Evolutionary conservation across 2,113 vertebrate species (phyloP).

Genomic region (Hippocampus zosterae): DNA sequence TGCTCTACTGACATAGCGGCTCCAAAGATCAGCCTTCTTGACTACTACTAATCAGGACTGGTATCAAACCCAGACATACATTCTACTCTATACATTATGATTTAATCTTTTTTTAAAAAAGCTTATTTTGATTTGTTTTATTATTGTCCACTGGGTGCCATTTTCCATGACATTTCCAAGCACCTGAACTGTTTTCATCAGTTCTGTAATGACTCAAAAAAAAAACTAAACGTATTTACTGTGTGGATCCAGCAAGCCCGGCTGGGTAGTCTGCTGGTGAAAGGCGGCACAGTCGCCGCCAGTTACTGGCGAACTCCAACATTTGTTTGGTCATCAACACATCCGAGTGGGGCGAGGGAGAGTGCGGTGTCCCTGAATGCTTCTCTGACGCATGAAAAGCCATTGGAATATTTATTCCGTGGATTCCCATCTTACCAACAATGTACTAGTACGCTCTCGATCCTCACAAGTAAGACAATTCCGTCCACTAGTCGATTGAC

Average conservation of each 20-base stretch:
- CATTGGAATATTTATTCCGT: no score
- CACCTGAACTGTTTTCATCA: not conserved
- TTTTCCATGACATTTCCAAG: not conserved
- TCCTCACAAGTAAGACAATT: no score
- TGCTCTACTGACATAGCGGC: no score
- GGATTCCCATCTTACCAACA: no score
- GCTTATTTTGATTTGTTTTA: not conserved
- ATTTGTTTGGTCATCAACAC: conserved; percentile 63
- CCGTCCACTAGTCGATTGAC: no score
- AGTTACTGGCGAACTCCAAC: conserved; percentile 57
- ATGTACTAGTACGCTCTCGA: no score
- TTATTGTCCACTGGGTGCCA: not conserved
- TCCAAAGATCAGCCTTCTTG: no score
- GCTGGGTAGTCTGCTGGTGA: conserved; percentile 11
- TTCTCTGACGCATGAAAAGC: not conserved
- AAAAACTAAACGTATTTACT: not conserved
- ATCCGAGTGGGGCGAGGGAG: conserved; percentile 22
- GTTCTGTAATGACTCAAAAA: not conserved
- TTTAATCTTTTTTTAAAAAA: not conserved
- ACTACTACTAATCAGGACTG: no score
- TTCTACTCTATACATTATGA: not conserved
- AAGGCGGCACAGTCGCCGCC: conserved; percentile 47
- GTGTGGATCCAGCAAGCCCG: conserved; percentile 3
- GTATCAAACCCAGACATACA: not conserved
- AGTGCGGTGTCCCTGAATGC: conserved; percentile 6